These are phyloP conservation scores for Lutra lutra DNA, from an alignment of 2,797 vertebrate genomes.

Conservation along the genomic window DNA sequence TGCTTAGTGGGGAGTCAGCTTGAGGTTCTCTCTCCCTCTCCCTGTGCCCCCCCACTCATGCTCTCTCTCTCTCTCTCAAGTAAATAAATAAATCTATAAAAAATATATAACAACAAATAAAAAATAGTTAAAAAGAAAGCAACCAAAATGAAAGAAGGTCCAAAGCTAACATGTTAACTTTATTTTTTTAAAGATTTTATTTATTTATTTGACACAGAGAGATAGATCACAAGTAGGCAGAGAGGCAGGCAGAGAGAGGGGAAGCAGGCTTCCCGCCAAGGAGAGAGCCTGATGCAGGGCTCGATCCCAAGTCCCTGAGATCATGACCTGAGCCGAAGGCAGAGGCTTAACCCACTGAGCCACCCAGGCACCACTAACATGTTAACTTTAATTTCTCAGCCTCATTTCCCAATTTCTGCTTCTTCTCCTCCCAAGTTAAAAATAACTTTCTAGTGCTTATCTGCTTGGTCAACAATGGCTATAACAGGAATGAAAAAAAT, in stretches of 20 bases:
- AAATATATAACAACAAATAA: not conserved
- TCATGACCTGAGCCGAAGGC: no score
- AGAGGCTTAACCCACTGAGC: no score
- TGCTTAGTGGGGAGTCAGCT: not conserved
- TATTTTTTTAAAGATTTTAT: not conserved
- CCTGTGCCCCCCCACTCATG: not conserved
- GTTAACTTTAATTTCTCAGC: not conserved
- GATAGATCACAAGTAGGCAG: no score
- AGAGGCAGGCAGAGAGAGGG: no score
- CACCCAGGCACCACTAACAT: not conserved
- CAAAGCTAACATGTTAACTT: slow-evolving; percentile 16
- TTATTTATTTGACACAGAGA: no score
- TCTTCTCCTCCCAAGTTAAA: not conserved
- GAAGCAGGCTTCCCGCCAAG: no score
- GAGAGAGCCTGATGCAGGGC: no score
- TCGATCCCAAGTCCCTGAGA: no score
- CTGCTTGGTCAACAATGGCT: not conserved
- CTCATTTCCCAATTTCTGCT: slow-evolving; percentile 8
- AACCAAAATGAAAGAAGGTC: not conserved
- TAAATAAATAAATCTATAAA: not conserved
- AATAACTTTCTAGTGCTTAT: not conserved
- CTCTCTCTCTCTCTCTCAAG: not conserved
- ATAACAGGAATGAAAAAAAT: not conserved
- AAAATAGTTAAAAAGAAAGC: not conserved
- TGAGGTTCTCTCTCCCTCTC: not conserved